Evolutionary conservation across 2,113 vertebrate species (phyloP).

Genomic region (Puffinus mauretanicus): DNA sequence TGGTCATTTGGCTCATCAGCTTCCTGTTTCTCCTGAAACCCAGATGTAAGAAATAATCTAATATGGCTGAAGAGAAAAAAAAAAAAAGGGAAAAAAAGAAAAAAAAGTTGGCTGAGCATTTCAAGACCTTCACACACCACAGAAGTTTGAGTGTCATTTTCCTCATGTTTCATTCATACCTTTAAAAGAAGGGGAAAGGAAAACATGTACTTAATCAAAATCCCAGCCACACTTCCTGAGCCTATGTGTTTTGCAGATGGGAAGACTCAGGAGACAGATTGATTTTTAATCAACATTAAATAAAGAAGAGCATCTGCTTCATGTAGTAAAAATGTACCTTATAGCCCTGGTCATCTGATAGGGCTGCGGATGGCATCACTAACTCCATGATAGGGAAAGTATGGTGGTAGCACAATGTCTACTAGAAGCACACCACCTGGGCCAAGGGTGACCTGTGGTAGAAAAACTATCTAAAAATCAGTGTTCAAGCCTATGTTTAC

Average conservation of each 20-base stretch:
- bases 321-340: not conserved
- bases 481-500: not conserved
- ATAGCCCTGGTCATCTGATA: not conserved
- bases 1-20: not conserved
- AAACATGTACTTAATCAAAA: constrained; percentile 41
- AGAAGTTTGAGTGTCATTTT: constrained; percentile 24
- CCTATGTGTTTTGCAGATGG: constrained; percentile 45
- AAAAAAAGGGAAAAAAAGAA: not conserved
- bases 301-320: constrained; percentile 40
- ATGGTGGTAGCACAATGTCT: not conserved
- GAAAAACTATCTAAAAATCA: not conserved
- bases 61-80: not conserved
- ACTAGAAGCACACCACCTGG: not conserved
- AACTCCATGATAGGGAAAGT: not conserved
- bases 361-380: not conserved
- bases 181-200: constrained; percentile 31
- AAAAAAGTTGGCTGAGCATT: not conserved
- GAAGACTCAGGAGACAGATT: constrained; percentile 4
- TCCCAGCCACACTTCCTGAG: not conserved
- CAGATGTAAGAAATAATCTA: not conserved
- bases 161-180: constrained; percentile 38
- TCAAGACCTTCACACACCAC: not conserved
- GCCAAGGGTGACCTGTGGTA: not conserved
- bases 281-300: constrained; percentile 1
- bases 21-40: constrained; percentile 7